Conservation (phyloP, 2,797 vertebrate species). For the Sebastes baramenuke region DNA sequence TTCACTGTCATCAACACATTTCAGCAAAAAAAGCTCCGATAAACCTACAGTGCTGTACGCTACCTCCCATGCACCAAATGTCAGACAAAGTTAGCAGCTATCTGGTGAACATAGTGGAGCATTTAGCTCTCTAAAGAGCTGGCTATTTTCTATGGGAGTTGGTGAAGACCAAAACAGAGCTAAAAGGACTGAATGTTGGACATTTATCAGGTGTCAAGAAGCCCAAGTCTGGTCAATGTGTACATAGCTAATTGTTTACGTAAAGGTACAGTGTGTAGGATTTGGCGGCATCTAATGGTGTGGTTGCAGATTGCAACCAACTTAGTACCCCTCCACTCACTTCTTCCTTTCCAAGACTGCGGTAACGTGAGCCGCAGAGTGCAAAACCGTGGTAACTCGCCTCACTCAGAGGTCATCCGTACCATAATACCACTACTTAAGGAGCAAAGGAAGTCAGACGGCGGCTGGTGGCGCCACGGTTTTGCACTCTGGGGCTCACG, state of each 20-base stretch:
- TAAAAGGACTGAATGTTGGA: background rate
- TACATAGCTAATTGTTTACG: background rate
- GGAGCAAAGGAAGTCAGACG: too few species aligned
- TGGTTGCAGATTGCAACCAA: too few species aligned
- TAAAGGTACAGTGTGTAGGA: too few species aligned
- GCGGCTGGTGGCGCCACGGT: too few species aligned
- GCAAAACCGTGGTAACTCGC: too few species aligned
- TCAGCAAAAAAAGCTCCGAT: background rate
- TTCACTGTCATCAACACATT: background rate
- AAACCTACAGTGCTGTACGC: background rate
- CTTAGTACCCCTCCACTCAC: too few species aligned
- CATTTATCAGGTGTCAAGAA: background rate
- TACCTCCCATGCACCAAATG: background rate
- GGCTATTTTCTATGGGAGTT: background rate
- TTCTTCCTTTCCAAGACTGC: too few species aligned
- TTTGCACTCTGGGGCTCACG: too few species aligned
- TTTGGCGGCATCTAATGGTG: too few species aligned
- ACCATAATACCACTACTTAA: too few species aligned
- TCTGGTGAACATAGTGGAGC: background rate
- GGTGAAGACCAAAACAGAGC: background rate
- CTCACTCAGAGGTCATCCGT: too few species aligned
- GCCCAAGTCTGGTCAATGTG: background rate
- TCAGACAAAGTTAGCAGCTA: background rate
- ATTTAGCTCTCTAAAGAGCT: background rate
- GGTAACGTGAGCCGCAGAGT: fast-evolving